Percentiles rank a stretch among this genome's conserved stretches.
phyloP scores from a whole-genome alignment of 2,797 vertebrate species.

The Onychomys arenicola region DNA sequence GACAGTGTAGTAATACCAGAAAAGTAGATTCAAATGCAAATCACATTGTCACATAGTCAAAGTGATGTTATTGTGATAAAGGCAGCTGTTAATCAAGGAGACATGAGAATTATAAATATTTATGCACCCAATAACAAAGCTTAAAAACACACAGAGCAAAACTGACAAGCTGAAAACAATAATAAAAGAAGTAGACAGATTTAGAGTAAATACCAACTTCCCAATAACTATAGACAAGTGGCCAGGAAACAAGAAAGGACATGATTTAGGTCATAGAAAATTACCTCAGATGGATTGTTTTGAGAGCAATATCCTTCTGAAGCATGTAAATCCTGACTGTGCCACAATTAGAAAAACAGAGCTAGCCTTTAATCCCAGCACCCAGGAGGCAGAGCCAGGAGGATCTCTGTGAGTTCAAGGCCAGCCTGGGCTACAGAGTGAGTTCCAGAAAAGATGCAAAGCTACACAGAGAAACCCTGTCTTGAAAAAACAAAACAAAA shows the following conservation, averaged over 20 bases:
- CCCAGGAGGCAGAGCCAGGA: too few relatives aligned
- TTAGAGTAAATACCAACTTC: not conserved
- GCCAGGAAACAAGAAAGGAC: not conserved
- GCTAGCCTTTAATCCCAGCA: too few relatives aligned
- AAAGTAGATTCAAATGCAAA: conserved; percentile 1
- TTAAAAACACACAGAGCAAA: not conserved
- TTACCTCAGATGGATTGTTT: not conserved
- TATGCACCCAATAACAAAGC: not conserved
- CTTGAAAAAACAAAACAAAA: too few relatives aligned
- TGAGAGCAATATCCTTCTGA: not conserved
- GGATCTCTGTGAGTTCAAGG: too few relatives aligned
- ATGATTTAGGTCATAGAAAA: not conserved
- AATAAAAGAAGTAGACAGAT: not conserved
- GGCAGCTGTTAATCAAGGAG: not conserved
- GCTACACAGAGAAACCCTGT: too few relatives aligned
- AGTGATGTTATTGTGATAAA: not conserved
- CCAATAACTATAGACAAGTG: not conserved
- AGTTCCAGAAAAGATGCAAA: too few relatives aligned
- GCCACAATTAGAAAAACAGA: not conserved
- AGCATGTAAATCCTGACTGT: not conserved
- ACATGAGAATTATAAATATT: not conserved
- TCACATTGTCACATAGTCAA: not conserved
- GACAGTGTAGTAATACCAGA: not conserved
- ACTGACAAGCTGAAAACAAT: not conserved
- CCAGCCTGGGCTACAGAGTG: too few relatives aligned